Evolutionary conservation across 2,113 vertebrate genomes (phyloP), one percentile per base, ranked within the genome.

Genomic region (Hypocryptadius cinnamomeus): DNA sequence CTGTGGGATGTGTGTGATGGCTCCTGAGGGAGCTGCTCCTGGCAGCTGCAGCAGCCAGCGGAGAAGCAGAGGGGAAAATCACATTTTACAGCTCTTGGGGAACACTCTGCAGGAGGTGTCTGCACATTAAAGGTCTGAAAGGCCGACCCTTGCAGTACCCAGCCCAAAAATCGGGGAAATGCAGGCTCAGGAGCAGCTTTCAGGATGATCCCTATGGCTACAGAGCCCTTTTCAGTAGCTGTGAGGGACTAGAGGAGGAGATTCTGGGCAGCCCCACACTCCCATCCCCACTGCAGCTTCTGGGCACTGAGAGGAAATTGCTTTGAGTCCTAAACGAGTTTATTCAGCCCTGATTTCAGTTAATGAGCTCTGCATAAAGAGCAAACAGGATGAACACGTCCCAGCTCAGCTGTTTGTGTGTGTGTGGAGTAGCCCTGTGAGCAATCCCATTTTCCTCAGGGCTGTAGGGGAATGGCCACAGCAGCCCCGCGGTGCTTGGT

Each of bases 81-180:
- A 19, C 8, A 0, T 80, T 87, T 73, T 74, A 8, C 76, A 77
- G 56, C 89, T 64, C 76, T 39, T 33, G 51, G 51, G 74, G 85
- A 44, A 70, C 25, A 4, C n/a, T 1, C 65, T 22, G 60, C 1
- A 19, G 13, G 44, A 65, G 40, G 65, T 22, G 61, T 50, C 48
- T 45, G 92, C 19, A 23, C 45, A 1, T 15, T 12, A 13, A 65
- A 51, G 53, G 33, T 24, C 54, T 85, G 63, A 42, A 79, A 69
- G 3, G 2, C 45, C 0, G 0, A 24, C 31, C 44, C 7, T 23
- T 42, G 47, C 3, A 1, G 65, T 45, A 8, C 40, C 45, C 76
- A 73, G 3, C 51, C 64, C 82, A 5, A 48, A 80, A 64, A 5
- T 2, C 6, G 14, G n/a, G 63, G 22, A 79, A 69, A 39, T 35